These are phyloP conservation scores for Nomada fucata DNA, from an alignment of 2,888 invertebrate species.

Conservation along the genomic window DNA sequence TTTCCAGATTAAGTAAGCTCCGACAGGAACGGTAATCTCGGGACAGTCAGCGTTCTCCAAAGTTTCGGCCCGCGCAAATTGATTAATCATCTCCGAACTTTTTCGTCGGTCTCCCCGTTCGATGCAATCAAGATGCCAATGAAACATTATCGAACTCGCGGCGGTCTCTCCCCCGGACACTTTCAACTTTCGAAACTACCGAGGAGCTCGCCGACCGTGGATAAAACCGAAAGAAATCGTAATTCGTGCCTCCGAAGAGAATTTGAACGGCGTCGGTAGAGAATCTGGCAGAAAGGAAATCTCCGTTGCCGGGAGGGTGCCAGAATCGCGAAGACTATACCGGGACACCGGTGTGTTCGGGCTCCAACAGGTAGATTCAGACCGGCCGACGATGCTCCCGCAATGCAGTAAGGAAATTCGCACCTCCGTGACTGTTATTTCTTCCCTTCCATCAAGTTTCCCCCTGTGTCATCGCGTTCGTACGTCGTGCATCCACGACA, in stretches of 20 bases:
- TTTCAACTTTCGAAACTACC: too few species aligned
- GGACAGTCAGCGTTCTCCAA: constrained; percentile 28
- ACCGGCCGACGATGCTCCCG: constrained; percentile 75
- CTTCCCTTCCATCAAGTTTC: constrained; percentile 47
- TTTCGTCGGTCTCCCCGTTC: neutral
- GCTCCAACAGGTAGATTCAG: constrained; percentile 78
- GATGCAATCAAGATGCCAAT: neutral
- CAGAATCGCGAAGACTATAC: constrained; percentile 53
- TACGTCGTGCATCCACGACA: constrained; percentile 4
- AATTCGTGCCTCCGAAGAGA: constrained; percentile 42
- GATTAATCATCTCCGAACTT: constrained; percentile 50
- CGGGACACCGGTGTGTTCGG: constrained; percentile 49
- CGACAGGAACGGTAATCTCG: constrained; percentile 5
- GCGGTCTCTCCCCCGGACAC: too few species aligned
- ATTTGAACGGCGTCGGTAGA: constrained; percentile 39
- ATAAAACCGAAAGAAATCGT: constrained; percentile 35
- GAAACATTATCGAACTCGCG: too few species aligned
- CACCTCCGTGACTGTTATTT: constrained; percentile 44
- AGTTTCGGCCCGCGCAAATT: constrained; percentile 52
- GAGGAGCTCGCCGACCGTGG: too few species aligned
- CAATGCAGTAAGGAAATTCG: constrained; percentile 74
- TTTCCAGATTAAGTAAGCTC: constrained; percentile 71
- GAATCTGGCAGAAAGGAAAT: constrained; percentile 39
- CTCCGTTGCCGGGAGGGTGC: constrained; percentile 47
- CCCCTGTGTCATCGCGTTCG: constrained; percentile 39